Evolutionary conservation across 2,888 invertebrate species (phyloP), one percentile per base, ranked within the genome.

Genomic region (Noctua janthe): DNA sequence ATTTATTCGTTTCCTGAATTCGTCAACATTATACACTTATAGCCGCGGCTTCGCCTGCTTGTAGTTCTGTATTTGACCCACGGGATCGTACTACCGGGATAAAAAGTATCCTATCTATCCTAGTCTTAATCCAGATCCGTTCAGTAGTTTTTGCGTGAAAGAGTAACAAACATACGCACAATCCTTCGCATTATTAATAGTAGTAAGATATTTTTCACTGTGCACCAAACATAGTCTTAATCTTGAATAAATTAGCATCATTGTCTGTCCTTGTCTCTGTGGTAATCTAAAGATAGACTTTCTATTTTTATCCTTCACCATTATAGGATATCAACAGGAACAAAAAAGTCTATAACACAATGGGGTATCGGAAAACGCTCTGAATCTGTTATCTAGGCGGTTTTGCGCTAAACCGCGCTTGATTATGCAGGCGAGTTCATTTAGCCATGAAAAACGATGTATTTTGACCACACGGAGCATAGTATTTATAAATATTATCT

Each of bases 401-500:
- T 71, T 85, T 73, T 56, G 39, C 73, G 49, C 74, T 71, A 78
- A 83, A 77, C 78, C 59, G 51, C 56, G 23, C 70, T 70, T 72
- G 74, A 88, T 87, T 88, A 86, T 87, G 71, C 83, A 78, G 67
- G 54, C 74, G 39, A 69, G 87, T 66, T 87, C 80, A 87, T 83
- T 74, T 79, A 43, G 59, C 83, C 71, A 80, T 86, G 78, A 75
- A 83, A 82, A 80, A 78, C 74, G 47, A 69, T 86, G 72, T 76
- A 71, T 62, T 59, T 62, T 39, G 17, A 66, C 64, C 74, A 51
- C 76, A 71, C 49, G 17, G 23, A 43, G n/a, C 23, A 47, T n/a
- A n/a, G 15, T 0, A 11, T 71, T 72, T 66, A 70, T 73, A 73
- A 62, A 73, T 66, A 35, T 17, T 17, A 17, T 62, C 10, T 56